Evolutionary conservation across 2,888 invertebrate species (phyloP).

Genomic region (Spialia ferax): DNA sequence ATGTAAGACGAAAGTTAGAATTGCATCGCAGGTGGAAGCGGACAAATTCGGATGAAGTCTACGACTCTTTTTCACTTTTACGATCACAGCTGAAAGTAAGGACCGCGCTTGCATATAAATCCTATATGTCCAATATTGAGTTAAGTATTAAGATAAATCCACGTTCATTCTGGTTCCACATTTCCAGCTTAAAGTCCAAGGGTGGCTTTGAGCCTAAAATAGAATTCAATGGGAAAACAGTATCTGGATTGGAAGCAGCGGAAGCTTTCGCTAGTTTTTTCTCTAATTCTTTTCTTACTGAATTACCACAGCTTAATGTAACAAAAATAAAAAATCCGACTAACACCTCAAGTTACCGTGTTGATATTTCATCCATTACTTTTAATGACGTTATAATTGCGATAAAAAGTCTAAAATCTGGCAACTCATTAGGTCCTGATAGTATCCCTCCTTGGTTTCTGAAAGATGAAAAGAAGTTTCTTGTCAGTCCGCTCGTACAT

Average conservation of each 20-base stretch:
- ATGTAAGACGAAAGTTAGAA: too few relatives aligned
- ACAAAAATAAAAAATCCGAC: conserved; percentile 2
- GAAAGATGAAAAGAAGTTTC: neutral
- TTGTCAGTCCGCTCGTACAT: neutral
- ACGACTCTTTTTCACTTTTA: too few relatives aligned
- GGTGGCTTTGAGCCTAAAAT: conserved; percentile 7
- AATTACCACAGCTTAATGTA: neutral
- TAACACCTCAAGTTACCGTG: neutral
- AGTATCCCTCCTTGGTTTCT: too few relatives aligned
- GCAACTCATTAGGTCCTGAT: conserved; percentile 1
- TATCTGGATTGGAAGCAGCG: neutral
- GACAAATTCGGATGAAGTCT: too few relatives aligned
- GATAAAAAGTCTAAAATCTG: neutral
- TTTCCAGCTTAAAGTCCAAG: conserved; percentile 5
- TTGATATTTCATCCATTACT: neutral
- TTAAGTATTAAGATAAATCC: conserved; percentile 1
- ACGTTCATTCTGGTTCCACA: conserved; percentile 8
- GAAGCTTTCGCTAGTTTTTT: neutral
- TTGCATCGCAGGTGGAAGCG: too few relatives aligned
- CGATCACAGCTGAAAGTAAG: too few relatives aligned
- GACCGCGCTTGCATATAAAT: conserved; percentile 3
- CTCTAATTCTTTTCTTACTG: neutral
- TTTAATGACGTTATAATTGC: neutral
- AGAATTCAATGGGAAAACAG: neutral
- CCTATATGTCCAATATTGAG: conserved; percentile 1